Percentiles rank a stretch among this genome's conserved stretches.
Conservation (phyloP, 2,888 invertebrate species). For the Ochropleura plecta region DNA sequence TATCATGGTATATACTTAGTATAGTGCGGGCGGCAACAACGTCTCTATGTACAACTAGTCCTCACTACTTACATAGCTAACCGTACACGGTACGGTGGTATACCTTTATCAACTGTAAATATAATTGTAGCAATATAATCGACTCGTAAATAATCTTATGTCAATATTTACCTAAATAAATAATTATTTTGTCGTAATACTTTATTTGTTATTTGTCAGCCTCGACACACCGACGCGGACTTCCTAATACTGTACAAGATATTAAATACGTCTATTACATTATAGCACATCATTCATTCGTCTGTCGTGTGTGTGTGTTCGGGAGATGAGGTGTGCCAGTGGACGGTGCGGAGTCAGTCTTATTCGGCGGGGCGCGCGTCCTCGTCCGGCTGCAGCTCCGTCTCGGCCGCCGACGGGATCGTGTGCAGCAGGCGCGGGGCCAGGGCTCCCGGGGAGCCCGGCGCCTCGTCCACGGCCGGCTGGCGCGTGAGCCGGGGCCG, state of each 20-base stretch:
- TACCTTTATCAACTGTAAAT: slow-evolving; percentile 60
- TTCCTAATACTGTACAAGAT: slow-evolving; percentile 80
- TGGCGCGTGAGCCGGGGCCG: slow-evolving; percentile 95
- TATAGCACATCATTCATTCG: slow-evolving; percentile 58
- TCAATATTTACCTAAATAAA: slow-evolving; percentile 76
- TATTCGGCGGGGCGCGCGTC: slow-evolving; percentile 66
- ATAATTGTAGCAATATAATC: slow-evolving; percentile 63
- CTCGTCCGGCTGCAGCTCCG: slow-evolving; percentile 79
- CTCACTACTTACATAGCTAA: slow-evolving; percentile 17
- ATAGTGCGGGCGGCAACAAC: slow-evolving; percentile 36
- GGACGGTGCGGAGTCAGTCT: slow-evolving; percentile 58
- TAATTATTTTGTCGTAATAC: slow-evolving; percentile 73
- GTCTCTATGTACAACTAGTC: slow-evolving; percentile 23
- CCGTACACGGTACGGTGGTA: slow-evolving; percentile 69
- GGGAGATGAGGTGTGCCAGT: slow-evolving; percentile 8
- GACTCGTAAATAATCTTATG: slow-evolving; percentile 64
- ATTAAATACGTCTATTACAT: slow-evolving; percentile 37
- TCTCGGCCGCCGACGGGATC: slow-evolving; percentile 85
- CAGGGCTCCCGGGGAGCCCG: slow-evolving; percentile 77
- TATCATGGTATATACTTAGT: slow-evolving; percentile 40
- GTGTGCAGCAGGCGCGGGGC: slow-evolving; percentile 81
- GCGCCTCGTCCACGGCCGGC: slow-evolving; percentile 94
- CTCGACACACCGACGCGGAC: slow-evolving; percentile 47
- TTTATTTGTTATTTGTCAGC: slow-evolving; percentile 67
- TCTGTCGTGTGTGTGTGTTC: slow-evolving; percentile 54